Base-by-base conservation (phyloP, 1,140 invertebrate species). In the Drosophila teissieri region DNA sequence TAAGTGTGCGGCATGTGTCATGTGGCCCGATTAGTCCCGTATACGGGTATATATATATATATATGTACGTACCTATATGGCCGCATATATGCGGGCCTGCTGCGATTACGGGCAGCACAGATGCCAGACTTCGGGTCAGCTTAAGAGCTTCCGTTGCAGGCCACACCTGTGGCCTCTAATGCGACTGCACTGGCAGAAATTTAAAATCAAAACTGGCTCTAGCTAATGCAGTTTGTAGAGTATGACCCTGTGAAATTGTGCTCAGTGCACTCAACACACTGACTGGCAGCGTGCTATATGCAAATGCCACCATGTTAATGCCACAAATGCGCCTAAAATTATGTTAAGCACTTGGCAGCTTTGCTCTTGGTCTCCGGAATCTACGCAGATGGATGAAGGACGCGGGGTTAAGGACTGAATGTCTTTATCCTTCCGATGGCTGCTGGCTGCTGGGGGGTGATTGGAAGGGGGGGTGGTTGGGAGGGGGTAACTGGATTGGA, bases 281-380 rank as follows among this genome's bases (percentile, higher is more conserved):
- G 4, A 10, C 6, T 44, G 24, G 45, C 17, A 17, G 2, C 27
- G 46, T 73, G 19, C 49, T 17, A 31, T 51, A 65, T 73, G 62
- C 48, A 51, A 68, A 72, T 73, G 58, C 60, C 40, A 34, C 44
- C 39, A 22, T 64, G 62, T 54, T 77, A 69, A 85, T 78, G 60
- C 75, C 63, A 62, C 80, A 83, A 84, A 84, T 84, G 70, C 69
- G 69, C 55, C 83, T 72, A 78, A 86, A 86, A 85, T 86, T 56
- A 81, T 85, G 82, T 74, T 80, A 80, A 85, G 68, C 77, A 74
- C 65, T 73, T 63, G 51, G 68, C 69, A 54, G 46, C 34, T 57
- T 70, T 46, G 24, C 67, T 37, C 34, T 56, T 39, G 39, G 44
- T 31, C 51, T 24, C 36, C 14, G 17, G 15, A 40, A 56, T 46